Evolutionary conservation across 2,888 invertebrate genomes (phyloP).

Genomic region (Eupithecia subfuscata): DNA sequence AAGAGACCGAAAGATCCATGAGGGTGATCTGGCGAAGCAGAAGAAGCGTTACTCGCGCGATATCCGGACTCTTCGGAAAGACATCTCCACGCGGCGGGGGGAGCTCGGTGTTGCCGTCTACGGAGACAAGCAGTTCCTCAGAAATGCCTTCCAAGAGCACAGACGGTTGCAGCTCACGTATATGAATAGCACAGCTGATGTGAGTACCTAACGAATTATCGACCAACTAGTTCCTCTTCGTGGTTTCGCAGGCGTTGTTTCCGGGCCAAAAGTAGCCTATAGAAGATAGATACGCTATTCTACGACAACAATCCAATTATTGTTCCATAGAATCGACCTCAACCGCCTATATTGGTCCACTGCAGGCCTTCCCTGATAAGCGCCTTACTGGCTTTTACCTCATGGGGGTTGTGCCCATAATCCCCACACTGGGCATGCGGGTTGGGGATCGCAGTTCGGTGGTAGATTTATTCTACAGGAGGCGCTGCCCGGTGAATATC

Average conservation of each 20-base stretch:
- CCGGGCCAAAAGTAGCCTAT: too few species aligned
- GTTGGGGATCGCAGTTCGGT: too few species aligned
- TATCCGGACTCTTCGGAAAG: slow-evolving; percentile 82
- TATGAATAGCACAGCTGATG: slow-evolving; percentile 79
- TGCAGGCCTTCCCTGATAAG: too few species aligned
- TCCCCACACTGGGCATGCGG: too few species aligned
- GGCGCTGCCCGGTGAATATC: too few species aligned
- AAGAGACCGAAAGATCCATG: slow-evolving; percentile 85
- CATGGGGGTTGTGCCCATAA: too few species aligned
- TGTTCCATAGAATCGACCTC: not conserved
- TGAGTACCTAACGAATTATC: slow-evolving; percentile 49
- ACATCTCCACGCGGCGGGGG: slow-evolving; percentile 81
- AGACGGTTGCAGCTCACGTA: slow-evolving; percentile 84
- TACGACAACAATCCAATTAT: not conserved
- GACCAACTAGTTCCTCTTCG: not conserved
- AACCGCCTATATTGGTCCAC: too few species aligned
- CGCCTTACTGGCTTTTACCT: too few species aligned
- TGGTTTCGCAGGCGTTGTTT: too few species aligned
- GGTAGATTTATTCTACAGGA: too few species aligned
- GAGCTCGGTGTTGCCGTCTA: slow-evolving; percentile 83
- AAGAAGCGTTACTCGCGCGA: slow-evolving; percentile 80
- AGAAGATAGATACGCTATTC: not conserved
- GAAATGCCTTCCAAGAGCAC: slow-evolving; percentile 84
- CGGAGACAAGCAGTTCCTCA: slow-evolving; percentile 85
- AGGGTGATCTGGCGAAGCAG: slow-evolving; percentile 83